Percentiles rank a stretch among this genome's conserved stretches.
These are phyloP conservation scores for Lasius fuliginosus DNA, from an alignment of 2,888 invertebrate genomes.

Conservation along the genomic window DNA sequence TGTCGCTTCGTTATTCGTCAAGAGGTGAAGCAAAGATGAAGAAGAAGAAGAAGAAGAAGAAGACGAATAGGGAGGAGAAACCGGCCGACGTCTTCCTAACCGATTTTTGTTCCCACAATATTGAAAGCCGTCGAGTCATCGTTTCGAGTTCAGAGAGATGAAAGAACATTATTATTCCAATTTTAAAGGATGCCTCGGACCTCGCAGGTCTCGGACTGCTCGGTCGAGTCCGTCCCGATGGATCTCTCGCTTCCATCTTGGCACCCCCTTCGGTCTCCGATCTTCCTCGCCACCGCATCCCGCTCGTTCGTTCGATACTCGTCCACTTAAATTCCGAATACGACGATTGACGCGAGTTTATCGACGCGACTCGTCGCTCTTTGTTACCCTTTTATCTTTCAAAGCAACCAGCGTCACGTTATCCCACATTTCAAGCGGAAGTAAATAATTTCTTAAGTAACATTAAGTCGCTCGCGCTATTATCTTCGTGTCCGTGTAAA, in stretches of 20 bases:
- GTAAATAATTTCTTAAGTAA: neutral
- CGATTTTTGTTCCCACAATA: slow-evolving; percentile 85
- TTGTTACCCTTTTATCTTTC: slow-evolving; percentile 21
- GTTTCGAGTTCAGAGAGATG: slow-evolving; percentile 83
- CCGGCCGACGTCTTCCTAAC: slow-evolving; percentile 76
- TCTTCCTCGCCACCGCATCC: slow-evolving; percentile 60
- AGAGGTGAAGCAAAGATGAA: slow-evolving; percentile 48
- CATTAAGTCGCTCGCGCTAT: neutral
- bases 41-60: slow-evolving; percentile 61
- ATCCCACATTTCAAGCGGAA: slow-evolving; percentile 21
- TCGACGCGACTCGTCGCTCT: slow-evolving; percentile 61
- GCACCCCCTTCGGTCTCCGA: slow-evolving; percentile 71
- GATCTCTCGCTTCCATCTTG: slow-evolving; percentile 75
- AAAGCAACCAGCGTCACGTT: neutral
- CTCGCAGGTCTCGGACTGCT: slow-evolving; percentile 64
- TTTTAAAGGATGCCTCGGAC: slow-evolving; percentile 82
- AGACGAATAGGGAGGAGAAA: slow-evolving; percentile 66
- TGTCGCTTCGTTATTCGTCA: slow-evolving; percentile 59
- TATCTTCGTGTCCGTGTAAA: neutral
- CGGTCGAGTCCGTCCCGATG: slow-evolving; percentile 65
- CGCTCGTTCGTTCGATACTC: slow-evolving; percentile 57
- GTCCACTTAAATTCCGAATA: slow-evolving; percentile 79
- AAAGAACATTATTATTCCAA: slow-evolving; percentile 86
- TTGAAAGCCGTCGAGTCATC: slow-evolving; percentile 85
- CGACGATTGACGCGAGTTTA: slow-evolving; percentile 81